Base-by-base conservation (phyloP, 1,140 invertebrate genomes). In the Tetramorium alpestre region DNA sequence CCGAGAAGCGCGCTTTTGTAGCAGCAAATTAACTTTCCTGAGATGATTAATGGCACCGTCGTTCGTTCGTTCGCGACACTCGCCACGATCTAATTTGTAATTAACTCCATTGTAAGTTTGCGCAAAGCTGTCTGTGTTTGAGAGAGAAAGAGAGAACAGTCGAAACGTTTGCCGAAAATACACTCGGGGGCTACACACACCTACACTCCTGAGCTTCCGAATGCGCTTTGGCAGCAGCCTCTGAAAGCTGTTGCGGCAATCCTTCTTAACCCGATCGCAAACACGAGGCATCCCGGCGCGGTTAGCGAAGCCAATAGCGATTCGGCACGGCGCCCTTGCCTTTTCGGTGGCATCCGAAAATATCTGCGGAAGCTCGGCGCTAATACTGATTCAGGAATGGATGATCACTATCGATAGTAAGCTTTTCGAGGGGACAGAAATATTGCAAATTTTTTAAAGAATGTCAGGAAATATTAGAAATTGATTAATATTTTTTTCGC, bases 291-390 rank as follows among this genome's bases (percentile, higher is more conserved):
- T 62, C 38, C 25, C 86, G 28, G 25, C 47, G 51, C 58, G 69
- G 73, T 72, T 87, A 69, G 77, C 89, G 81, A 90, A 77, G 88
- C 64, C 88, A 86, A 86, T 80, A 60, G 76, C 64, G 22, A 73
- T 73, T 65, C 62, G 73, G 44, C 88, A 28, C 86, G 67, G 56
- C 60, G 85, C 72, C 77, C 89, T 90, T 89, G 89, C 78, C 85
- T 89, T 87, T 87, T 76, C 76, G 82, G 54, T 38, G 75, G 16
- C 65, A 44, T 25, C 70, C 70, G 69, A 81, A 86, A 89, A 89
- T 89, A 89, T 56, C 25, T 60, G 67, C 47, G 51, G 69, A 88
- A 72, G 65, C 25, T 75, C 60, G n/a, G 28, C 77, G 85, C 33
- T 47, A 38, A 10, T 84, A 70, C 62, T 65, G 47, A 64, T 78